These are phyloP conservation scores for Furcula furcula DNA, from an alignment of 2,888 invertebrate species.

Conservation along the genomic window DNA sequence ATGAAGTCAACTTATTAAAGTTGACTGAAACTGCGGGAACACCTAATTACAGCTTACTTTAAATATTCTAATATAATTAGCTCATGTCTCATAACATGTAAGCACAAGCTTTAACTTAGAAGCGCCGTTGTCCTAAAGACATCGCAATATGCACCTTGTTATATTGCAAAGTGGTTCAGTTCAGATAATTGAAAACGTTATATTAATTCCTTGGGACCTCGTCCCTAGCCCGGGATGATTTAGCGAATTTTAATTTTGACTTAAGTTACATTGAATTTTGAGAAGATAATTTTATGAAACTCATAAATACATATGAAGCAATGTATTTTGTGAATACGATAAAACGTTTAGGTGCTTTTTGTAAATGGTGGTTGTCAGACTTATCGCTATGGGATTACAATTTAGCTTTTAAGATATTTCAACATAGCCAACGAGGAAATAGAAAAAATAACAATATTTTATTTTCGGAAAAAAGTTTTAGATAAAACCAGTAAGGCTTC, in stretches of 20 bases:
- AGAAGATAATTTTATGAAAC: conserved; percentile 1
- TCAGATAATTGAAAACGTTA: conserved; percentile 27
- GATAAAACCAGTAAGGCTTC: too few relatives aligned
- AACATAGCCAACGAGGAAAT: too few relatives aligned
- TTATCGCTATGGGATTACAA: too few relatives aligned
- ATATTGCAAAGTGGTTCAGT: conserved; percentile 30
- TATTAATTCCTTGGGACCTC: conserved; percentile 36
- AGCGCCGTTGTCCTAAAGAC: conserved; percentile 26
- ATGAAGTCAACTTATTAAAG: too few relatives aligned
- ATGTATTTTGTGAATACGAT: neutral
- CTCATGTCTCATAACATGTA: conserved; percentile 18
- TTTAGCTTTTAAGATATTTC: too few relatives aligned
- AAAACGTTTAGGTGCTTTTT: too few relatives aligned
- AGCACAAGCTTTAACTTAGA: conserved; percentile 20
- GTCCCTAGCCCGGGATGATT: conserved; percentile 8
- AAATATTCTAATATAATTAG: neutral
- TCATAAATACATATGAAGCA: neutral
- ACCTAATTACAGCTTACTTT: too few relatives aligned
- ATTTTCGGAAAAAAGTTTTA: too few relatives aligned
- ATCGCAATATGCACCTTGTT: conserved; percentile 47
- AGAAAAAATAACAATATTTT: too few relatives aligned
- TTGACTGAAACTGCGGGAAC: too few relatives aligned
- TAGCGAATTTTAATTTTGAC: conserved; percentile 13
- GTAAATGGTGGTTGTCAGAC: too few relatives aligned
- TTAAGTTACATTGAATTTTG: conserved; percentile 3